These are phyloP conservation scores for Drosophila subpulchrella DNA, from an alignment of 1,140 invertebrate species.

Conservation along the genomic window DNA sequence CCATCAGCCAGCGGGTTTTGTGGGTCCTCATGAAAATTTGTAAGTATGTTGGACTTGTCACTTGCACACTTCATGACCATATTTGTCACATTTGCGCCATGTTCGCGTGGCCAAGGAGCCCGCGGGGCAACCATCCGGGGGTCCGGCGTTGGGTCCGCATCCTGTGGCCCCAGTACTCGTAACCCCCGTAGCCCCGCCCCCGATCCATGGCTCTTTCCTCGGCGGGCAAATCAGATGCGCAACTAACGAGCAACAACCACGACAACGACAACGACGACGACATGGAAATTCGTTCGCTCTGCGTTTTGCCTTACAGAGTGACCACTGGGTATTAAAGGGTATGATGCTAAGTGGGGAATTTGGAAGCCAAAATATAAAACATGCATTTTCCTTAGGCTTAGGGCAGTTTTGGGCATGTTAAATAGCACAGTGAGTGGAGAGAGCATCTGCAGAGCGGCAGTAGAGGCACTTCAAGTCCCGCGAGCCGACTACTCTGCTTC, in stretches of 20 bases:
- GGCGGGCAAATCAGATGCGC: slow-evolving; percentile 70
- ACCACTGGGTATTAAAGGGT: slow-evolving; percentile 33
- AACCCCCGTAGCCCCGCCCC: slow-evolving; percentile 14
- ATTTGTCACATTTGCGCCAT: slow-evolving; percentile 83
- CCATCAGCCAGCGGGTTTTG: slow-evolving; percentile 24
- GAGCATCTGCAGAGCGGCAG: too few relatives aligned
- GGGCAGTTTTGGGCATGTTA: too few relatives aligned
- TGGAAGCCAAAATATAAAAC: background rate
- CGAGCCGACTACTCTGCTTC: too few relatives aligned
- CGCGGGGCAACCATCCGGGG: slow-evolving; percentile 45
- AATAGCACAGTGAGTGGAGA: too few relatives aligned
- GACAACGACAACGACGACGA: slow-evolving; percentile 66
- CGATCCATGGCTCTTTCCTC: slow-evolving; percentile 49
- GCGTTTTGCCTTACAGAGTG: slow-evolving; percentile 52
- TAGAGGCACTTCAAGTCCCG: too few relatives aligned
- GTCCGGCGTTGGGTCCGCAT: slow-evolving; percentile 55
- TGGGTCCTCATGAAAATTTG: slow-evolving; percentile 75
- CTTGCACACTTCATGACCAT: slow-evolving; percentile 83
- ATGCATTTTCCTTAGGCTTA: background rate
- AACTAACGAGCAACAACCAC: slow-evolving; percentile 80
- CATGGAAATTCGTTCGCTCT: slow-evolving; percentile 74
- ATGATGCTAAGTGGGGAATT: background rate
- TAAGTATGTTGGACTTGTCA: slow-evolving; percentile 83
- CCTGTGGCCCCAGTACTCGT: slow-evolving; percentile 5
- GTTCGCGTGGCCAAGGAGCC: slow-evolving; percentile 50